These are phyloP conservation scores for Nibea coibor DNA, from an alignment of 2,113 vertebrate species.

Conservation along the genomic window DNA sequence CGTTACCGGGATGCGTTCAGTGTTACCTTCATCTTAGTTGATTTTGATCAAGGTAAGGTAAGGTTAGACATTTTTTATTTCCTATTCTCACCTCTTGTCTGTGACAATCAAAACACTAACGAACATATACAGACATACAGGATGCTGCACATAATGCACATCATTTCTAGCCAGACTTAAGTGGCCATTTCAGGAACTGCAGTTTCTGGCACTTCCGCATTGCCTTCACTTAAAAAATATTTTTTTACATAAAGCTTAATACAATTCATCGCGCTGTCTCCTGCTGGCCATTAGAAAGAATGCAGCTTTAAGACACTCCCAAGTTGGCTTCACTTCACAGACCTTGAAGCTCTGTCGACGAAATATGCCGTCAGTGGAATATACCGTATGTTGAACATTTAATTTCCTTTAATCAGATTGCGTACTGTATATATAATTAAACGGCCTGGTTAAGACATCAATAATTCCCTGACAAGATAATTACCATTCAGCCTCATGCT, in stretches of 20 bases:
- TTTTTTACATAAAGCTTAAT: too few relatives aligned
- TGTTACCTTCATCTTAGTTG: neutral
- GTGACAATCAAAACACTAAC: constrained; percentile 24
- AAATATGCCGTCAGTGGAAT: too few relatives aligned
- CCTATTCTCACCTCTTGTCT: neutral
- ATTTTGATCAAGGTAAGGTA: constrained; percentile 1
- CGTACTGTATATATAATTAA: neutral
- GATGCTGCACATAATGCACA: too few relatives aligned
- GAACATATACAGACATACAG: constrained; percentile 10
- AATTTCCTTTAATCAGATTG: neutral
- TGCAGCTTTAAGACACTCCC: too few relatives aligned
- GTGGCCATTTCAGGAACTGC: too few relatives aligned
- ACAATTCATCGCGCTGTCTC: too few relatives aligned
- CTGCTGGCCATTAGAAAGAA: too few relatives aligned
- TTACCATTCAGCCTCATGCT: constrained; percentile 3
- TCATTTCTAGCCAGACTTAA: too few relatives aligned
- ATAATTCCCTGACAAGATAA: constrained; percentile 18
- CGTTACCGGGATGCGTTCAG: constrained; percentile 12
- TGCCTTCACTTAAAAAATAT: too few relatives aligned
- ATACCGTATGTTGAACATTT: neutral
- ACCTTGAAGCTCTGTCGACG: too few relatives aligned
- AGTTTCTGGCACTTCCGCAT: too few relatives aligned
- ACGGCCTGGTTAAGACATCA: neutral
- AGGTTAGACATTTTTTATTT: neutral
- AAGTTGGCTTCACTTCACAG: too few relatives aligned